phyloP scores from a whole-genome alignment of 2,113 vertebrate genomes.

The Rafetus swinhoei region DNA sequence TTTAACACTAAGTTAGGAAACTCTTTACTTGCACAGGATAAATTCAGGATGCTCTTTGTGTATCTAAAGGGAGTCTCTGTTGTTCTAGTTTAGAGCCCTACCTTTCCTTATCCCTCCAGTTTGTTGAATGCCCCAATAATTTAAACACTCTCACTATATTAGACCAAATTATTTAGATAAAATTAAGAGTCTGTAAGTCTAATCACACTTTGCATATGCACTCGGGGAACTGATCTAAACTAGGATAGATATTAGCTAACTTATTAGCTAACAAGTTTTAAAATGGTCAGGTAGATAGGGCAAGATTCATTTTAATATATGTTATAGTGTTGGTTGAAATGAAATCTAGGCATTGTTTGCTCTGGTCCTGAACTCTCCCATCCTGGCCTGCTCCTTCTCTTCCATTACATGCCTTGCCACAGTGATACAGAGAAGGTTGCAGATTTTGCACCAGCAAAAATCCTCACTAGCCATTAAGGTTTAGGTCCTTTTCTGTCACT shows the following conservation, averaged over 20 bases:
- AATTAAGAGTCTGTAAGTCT: background rate
- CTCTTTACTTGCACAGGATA: background rate
- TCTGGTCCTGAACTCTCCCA: background rate
- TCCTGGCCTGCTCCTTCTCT: background rate
- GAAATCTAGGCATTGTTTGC: background rate
- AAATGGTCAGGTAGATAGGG: background rate
- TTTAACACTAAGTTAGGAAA: background rate
- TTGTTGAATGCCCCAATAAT: background rate
- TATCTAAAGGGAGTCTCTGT: background rate
- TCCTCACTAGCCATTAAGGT: background rate
- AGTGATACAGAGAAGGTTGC: background rate
- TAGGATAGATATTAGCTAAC: background rate
- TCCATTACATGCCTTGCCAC: background rate
- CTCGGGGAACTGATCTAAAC: background rate
- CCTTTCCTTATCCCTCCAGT: background rate
- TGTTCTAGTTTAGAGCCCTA: background rate
- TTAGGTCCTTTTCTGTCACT: background rate
- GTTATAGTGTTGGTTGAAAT: background rate
- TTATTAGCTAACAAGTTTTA: background rate
- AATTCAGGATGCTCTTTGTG: background rate
- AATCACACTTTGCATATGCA: background rate
- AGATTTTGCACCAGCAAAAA: background rate
- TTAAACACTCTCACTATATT: background rate
- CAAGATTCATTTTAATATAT: background rate
- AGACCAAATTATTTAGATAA: background rate